These are phyloP conservation scores for Phalanger gymnotis DNA, from an alignment of 2,797 vertebrate genomes.

Conservation along the genomic window DNA sequence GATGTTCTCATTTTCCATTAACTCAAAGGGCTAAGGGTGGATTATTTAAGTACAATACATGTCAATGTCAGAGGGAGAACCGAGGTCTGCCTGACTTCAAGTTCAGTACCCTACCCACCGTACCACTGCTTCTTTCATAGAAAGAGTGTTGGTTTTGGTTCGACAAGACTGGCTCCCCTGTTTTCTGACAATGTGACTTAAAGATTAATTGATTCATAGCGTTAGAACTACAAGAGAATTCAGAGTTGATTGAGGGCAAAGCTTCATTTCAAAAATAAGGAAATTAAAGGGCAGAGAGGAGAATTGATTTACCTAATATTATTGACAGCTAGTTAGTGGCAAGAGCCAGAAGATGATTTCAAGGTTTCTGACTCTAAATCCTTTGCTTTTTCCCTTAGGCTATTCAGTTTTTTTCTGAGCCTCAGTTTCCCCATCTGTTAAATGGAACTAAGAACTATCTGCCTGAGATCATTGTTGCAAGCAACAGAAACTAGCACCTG, in stretches of 20 bases:
- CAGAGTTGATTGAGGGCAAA: not conserved
- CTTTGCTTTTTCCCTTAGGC: not conserved
- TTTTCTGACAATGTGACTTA: not conserved
- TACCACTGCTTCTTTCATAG: not conserved
- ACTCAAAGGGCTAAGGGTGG: not conserved
- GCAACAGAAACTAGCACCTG: not conserved
- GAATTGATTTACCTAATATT: not conserved
- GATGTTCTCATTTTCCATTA: not conserved
- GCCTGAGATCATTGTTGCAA: not conserved
- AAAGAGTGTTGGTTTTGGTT: not conserved
- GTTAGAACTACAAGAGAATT: not conserved
- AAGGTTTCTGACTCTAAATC: not conserved
- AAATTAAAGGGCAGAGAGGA: not conserved
- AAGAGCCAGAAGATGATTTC: not conserved
- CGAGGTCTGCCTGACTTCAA: not conserved
- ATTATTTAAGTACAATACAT: not conserved
- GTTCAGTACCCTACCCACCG: not conserved
- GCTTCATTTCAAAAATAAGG: not conserved
- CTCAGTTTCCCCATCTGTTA: not conserved
- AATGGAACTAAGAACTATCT: not conserved
- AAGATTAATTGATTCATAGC: not conserved
- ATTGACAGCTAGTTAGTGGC: not conserved
- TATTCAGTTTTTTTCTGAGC: not conserved
- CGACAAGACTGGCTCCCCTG: not conserved
- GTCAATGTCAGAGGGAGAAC: not conserved